Evolutionary conservation across 2,888 invertebrate genomes (phyloP), one percentile per base, ranked within the genome.

Genomic region (Watsonalla binaria): DNA sequence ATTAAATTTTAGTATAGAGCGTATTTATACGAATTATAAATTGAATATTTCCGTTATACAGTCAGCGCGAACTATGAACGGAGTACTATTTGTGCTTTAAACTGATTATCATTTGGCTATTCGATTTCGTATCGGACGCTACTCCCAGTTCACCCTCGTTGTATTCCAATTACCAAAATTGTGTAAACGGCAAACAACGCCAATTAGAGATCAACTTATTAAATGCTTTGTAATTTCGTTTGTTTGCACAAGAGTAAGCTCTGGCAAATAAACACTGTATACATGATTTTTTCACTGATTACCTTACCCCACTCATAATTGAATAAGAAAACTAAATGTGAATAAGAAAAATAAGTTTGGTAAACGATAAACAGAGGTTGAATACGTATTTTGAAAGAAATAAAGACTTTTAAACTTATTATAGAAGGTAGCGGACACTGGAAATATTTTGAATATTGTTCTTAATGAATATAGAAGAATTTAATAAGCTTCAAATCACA

Each of bases 71-170:
- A 58, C 54, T 53, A 47, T 59, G 63, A 65, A 64, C 59, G 52
- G 54, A 53, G 59, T 59, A 62, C 68, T 71, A 72, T 78, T 77
- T 67, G 56, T 63, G 68, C 58, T 66, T 67, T 72, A 74, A 74
- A 70, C 66, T 64, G 66, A 71, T 75, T 68, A 72, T 46, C 59
- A 60, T 56, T 60, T 56, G 60, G 59, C 62, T 70, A 73, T 72
- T 72, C 55, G 65, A 70, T 74, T 70, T 58, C 54, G 59, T 59
- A 54, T 59, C 55, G 63, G 39, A 54, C 55, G 51, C 53, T 57
- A 56, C 55, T 54, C 47, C 52, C 60, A 47, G 54, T 62, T 56
- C 51, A 47, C 60, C 52, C 51, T 53, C 51, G 57, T 34, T 54
- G 57, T 52, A 61, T 66, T 60, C 55, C 59, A 60, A 59, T 49